phyloP scores from a whole-genome alignment of 2,113 vertebrate species.

The Microcebus ravelobensis region DNA sequence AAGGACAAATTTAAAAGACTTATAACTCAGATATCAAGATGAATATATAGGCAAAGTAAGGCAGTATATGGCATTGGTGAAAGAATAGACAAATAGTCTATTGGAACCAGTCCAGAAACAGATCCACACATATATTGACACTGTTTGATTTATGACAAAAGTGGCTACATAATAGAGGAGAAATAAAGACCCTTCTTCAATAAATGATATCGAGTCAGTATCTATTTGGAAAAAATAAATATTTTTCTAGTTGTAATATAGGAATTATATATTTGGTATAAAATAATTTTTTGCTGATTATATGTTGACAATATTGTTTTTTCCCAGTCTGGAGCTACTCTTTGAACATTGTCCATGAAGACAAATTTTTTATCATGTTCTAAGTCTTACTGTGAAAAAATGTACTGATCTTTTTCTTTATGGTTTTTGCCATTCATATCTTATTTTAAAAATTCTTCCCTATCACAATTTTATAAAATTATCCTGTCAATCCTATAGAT shows the following conservation, averaged over 20 bases:
- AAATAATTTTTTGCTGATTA: background rate
- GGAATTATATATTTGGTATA: background rate
- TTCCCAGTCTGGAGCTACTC: background rate
- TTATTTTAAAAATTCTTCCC: conserved; percentile 22
- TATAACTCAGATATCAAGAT: background rate
- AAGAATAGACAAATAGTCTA: background rate
- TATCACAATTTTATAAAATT: background rate
- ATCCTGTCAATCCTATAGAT: background rate
- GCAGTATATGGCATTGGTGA: background rate
- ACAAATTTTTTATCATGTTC: background rate
- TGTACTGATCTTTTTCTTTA: background rate
- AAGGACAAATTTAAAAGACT: conserved; percentile 7
- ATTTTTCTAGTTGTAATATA: background rate
- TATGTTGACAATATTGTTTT: background rate
- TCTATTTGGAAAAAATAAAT: background rate
- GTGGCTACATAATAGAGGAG: background rate
- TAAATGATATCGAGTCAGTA: background rate
- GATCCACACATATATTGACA: background rate
- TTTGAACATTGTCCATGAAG: background rate
- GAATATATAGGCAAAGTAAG: background rate
- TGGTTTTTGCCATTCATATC: background rate
- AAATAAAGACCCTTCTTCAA: background rate
- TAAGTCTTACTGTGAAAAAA: conserved; percentile 2
- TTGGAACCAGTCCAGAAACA: background rate
- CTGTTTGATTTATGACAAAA: background rate